Base-by-base conservation (phyloP, 2,888 invertebrate genomes). In the Tetragnatha montana region DNA sequence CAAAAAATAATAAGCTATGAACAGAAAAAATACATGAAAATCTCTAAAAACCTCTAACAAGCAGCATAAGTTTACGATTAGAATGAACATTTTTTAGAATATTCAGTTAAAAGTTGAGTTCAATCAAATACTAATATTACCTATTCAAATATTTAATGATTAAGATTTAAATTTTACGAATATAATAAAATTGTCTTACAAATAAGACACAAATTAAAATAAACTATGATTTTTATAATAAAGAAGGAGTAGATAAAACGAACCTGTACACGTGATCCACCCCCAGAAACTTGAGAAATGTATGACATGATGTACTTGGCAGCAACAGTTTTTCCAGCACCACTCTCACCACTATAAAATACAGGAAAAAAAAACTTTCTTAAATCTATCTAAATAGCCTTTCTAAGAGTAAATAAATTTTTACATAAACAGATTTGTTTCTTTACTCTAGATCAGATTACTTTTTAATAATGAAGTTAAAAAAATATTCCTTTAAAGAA, bases 291-390 rank as follows among this genome's bases (percentile, higher is more conserved):
- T 0, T 98, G 98, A 0, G 98, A 98, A 92, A 99, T 94, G 94
- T 99, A 99, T 91, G 94, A 94, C 95, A 99, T 97, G 3, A 98
- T 97, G 92, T 99, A 94, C 94, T 98, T 98, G 0, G 98, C 98
- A 85, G 98, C 98, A 94, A 99, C 98, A 0, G 99, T 99, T 94
- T 99, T 99, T 35, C 99, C 99, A 8, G 98, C 97, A 73, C 99
- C 99, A 91, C 98, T 98, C 94, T 99, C 99, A 7, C 99, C 99
- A 92, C 95, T 95, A 92, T 70, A 79, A 91, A 8, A 71, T 3
- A 68, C n/a, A 49, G 70, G 12, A 68, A 8, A 10, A 60, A 60
- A 17, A 60, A 60, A 60, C 12, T 4, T 60, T 60, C 14, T 17
- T 60, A 60, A 60, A 35, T 4, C 35, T 35, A 1, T 35, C 4